Percentiles rank a stretch among this genome's conserved stretches.
Conservation (phyloP, 2,797 vertebrate genomes). For the Anguilla pacifica region DNA sequence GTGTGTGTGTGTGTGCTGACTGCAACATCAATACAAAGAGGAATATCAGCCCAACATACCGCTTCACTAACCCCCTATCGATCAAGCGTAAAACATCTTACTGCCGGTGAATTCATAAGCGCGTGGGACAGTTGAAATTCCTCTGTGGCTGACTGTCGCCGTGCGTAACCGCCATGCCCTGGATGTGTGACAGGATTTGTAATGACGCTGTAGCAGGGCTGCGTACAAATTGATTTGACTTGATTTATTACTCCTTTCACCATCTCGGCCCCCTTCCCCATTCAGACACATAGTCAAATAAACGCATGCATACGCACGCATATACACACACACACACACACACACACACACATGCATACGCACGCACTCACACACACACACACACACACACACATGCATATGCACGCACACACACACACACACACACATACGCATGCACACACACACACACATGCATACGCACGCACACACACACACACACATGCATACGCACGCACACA, state of each 20-base stretch:
- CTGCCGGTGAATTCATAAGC: slow-evolving; percentile 32
- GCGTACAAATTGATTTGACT: slow-evolving; percentile 72
- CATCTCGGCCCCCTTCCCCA: slow-evolving; percentile 34
- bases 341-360: slow-evolving; percentile 9
- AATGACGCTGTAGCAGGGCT: slow-evolving; percentile 73
- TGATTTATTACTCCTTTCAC: slow-evolving; percentile 76
- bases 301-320: slow-evolving; percentile 4
- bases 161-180: slow-evolving; percentile 57
- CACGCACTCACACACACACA: slow-evolving; percentile 16
- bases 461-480: neutral
- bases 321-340: neutral
- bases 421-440: neutral
- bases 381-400: no score
- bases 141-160: slow-evolving; percentile 70
- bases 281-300: neutral
- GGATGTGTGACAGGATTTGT: slow-evolving; percentile 72
- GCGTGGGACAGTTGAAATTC: slow-evolving; percentile 68
- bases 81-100: slow-evolving; percentile 47
- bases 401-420: no score
- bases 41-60: slow-evolving; percentile 40
- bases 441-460: slow-evolving; percentile 23
- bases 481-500: no score
- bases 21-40: neutral
- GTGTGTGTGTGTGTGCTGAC: neutral
- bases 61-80: slow-evolving; percentile 43